phyloP scores from a whole-genome alignment of 2,797 vertebrate genomes.

The Neoniphon sammara region DNA sequence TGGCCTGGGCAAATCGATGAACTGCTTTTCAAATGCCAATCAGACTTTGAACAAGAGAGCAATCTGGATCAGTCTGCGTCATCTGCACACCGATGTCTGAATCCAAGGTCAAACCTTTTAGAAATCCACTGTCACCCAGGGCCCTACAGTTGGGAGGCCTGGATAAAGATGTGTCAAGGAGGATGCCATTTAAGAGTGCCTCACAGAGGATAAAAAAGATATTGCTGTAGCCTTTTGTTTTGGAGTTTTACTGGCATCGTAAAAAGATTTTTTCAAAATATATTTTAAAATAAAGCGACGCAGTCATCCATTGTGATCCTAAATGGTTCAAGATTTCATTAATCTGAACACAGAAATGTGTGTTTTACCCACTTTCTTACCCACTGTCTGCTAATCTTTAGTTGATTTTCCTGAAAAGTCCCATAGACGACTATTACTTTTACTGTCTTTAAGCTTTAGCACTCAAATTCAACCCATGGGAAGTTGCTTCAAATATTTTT shows the following conservation, averaged over 20 bases:
- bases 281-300: not conserved
- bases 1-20: constrained; percentile 71
- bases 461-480: too few species aligned
- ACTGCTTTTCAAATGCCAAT: constrained; percentile 72
- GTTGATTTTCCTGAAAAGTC: too few species aligned
- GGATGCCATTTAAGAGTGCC: constrained; percentile 20
- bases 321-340: too few species aligned
- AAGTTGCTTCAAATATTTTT: too few species aligned
- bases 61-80: constrained; percentile 60
- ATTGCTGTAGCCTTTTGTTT: constrained; percentile 45
- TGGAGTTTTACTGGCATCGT: constrained; percentile 28
- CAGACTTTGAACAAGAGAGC: constrained; percentile 69
- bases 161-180: constrained; percentile 48
- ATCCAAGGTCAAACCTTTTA: constrained; percentile 69
- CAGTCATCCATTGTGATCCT: not conserved
- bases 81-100: constrained; percentile 47
- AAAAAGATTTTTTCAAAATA: not conserved
- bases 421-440: too few species aligned
- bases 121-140: constrained; percentile 59
- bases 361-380: too few species aligned
- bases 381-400: too few species aligned
- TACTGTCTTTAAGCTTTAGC: too few species aligned
- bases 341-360: too few species aligned
- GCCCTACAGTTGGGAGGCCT: constrained; percentile 32
- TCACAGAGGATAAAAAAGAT: constrained; percentile 39